Conservation (phyloP, 2,113 vertebrate species). For the Gallinago media region DNA sequence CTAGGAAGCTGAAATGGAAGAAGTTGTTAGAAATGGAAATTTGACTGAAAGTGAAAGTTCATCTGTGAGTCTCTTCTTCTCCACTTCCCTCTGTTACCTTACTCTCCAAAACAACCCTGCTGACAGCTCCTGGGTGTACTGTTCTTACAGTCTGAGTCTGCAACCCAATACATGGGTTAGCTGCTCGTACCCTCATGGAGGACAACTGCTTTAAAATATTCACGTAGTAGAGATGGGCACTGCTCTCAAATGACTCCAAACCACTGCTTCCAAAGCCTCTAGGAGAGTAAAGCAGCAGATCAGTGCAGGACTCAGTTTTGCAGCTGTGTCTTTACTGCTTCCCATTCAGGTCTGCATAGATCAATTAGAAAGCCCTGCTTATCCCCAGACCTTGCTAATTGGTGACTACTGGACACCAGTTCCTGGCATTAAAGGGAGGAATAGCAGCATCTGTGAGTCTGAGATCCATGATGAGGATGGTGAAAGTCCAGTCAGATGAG, state of each 20-base stretch:
- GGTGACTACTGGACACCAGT: neutral
- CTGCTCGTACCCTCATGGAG: conserved; percentile 12
- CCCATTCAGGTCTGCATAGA: neutral
- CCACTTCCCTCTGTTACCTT: neutral
- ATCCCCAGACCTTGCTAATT: neutral
- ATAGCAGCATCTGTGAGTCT: neutral
- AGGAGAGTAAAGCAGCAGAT: neutral
- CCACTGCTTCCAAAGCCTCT: neutral
- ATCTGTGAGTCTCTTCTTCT: conserved; percentile 30
- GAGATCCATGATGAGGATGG: neutral
- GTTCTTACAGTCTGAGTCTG: neutral
- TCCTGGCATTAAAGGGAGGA: neutral
- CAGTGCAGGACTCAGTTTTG: neutral
- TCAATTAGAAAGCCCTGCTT: neutral
- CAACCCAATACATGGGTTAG: conserved; percentile 2
- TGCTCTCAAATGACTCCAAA: conserved; percentile 41
- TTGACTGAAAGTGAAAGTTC: conserved; percentile 54
- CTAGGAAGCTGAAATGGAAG: conserved; percentile 31
- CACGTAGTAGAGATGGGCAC: neutral
- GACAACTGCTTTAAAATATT: conserved; percentile 52
- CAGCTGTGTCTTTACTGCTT: neutral
- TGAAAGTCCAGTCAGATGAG: neutral
- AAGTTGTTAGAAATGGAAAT: conserved; percentile 66
- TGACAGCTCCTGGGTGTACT: neutral
- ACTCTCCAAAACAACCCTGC: neutral